Conservation (phyloP, 1,140 invertebrate genomes). For the Scaptomyza hsui region DNA sequence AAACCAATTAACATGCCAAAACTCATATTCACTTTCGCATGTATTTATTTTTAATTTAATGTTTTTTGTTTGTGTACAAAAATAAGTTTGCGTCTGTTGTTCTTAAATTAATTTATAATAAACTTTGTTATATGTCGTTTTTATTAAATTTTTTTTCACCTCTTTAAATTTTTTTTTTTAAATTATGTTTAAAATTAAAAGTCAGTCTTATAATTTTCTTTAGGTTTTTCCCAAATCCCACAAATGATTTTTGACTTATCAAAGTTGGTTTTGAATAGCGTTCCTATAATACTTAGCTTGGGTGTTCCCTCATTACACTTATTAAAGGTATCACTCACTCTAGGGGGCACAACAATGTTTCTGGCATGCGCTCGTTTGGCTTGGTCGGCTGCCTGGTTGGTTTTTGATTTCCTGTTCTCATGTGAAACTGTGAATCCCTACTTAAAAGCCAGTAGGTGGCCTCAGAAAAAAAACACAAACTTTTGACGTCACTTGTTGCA, state of each 20-base stretch:
- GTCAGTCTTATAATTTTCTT: too few species aligned
- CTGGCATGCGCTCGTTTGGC: conserved; percentile 38
- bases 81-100: background rate
- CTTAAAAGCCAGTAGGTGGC: conserved; percentile 12
- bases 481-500: conserved; percentile 72
- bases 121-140: too few species aligned
- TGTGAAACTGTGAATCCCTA: conserved; percentile 67
- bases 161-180: too few species aligned
- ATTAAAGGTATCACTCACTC: conserved; percentile 37
- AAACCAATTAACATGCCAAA: background rate
- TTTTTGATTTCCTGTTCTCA: conserved; percentile 70
- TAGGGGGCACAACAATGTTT: conserved; percentile 25
- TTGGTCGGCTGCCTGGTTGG: conserved; percentile 38
- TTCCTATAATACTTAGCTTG: conserved; percentile 13
- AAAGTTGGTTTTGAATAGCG: conserved; percentile 7
- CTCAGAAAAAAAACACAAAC: conserved; percentile 18
- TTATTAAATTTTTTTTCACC: too few species aligned
- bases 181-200: background rate
- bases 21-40: background rate
- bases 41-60: background rate
- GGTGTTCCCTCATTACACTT: conserved; percentile 21
- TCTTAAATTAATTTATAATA: too few species aligned
- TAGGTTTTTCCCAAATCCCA: too few species aligned
- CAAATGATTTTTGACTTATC: too few species aligned
- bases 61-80: background rate